Base-by-base conservation (phyloP, 2,113 vertebrate species). In the Scortum barcoo region DNA sequence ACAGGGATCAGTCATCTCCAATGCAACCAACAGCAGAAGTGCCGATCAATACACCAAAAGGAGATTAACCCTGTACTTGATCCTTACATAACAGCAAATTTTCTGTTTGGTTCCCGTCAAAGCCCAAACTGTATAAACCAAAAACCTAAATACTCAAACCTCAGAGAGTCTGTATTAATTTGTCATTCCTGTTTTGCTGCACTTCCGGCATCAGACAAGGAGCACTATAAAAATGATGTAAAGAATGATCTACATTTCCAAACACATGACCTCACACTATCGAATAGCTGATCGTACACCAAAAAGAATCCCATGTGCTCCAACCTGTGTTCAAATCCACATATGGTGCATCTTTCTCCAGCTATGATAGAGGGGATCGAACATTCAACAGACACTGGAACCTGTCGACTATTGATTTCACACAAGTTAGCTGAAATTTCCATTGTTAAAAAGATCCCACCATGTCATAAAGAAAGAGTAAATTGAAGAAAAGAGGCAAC, bases 201-300 rank as follows among this genome's bases (percentile, higher is more conserved):
- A 72, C 40, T 62, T 48, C 61, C 65, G 9, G 67, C 58, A 71
- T 85, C 72, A 85, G 86, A 91, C 87, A 88, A 90, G 78, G 83
- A 86, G 89, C 78, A 88, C 79, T 87, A 81, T 91, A 46, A 86
- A 85, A 89, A 86, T 92, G 80, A 93, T 91, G 87, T 88, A 90
- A 88, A 93, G 89, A 90, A 87, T 93, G 86, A 89, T 88, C 84
- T 89, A 83, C 84, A 80, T 91, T 90, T 88, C 89, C 76, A 90
- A 36, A 81, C 81, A 78, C 83, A 79, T 89, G 89, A 92, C 80
- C 90, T 61, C 4, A 10, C 57, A 24, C 75, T 89, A 89, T 84
- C 74, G 68, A 88, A 80, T 74, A 57, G 68, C 65, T 68, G 80
- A 89, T 89, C 86, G 67, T 71, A 83, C 70, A 81, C 76, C 19